Conservation (phyloP, 2,888 invertebrate species). For the Athripsodes cinereus region DNA sequence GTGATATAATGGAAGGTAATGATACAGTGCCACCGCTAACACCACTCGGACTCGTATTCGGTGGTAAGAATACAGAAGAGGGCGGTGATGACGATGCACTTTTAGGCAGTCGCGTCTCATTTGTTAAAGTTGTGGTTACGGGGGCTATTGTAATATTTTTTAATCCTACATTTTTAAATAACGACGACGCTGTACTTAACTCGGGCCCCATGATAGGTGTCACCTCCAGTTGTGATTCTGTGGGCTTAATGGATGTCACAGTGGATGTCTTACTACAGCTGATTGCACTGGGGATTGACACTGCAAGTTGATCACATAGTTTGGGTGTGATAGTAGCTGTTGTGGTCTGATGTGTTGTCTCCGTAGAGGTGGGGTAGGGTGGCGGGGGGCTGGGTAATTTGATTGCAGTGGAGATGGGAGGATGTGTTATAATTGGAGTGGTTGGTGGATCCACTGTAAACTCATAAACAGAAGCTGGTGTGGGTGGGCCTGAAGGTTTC, state of each 20-base stretch:
- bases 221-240: not conserved
- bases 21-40: too few relatives aligned
- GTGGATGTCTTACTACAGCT: not conserved
- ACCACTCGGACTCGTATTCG: not conserved
- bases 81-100: slow-evolving; percentile 30
- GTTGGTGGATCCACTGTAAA: slow-evolving; percentile 27
- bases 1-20: slow-evolving; percentile 23
- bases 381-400: slow-evolving; percentile 31
- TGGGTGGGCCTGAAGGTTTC: slow-evolving; percentile 29
- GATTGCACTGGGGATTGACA: not conserved
- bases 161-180: slow-evolving; percentile 45
- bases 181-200: slow-evolving; percentile 33
- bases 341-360: not conserved
- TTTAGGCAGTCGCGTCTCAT: slow-evolving; percentile 29
- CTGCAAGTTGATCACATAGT: not conserved
- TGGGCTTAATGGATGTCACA: not conserved
- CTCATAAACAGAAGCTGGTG: not conserved
- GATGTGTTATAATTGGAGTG: slow-evolving; percentile 29
- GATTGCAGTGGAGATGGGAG: slow-evolving; percentile 7
- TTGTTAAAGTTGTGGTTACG: slow-evolving; percentile 33
- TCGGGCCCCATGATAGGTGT: not conserved
- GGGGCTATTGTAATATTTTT: slow-evolving; percentile 50
- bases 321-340: not conserved
- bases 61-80: slow-evolving; percentile 27
- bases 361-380: slow-evolving; percentile 30